Base-by-base conservation (phyloP, 2,888 invertebrate species). In the Stictocephala bisonia region DNA sequence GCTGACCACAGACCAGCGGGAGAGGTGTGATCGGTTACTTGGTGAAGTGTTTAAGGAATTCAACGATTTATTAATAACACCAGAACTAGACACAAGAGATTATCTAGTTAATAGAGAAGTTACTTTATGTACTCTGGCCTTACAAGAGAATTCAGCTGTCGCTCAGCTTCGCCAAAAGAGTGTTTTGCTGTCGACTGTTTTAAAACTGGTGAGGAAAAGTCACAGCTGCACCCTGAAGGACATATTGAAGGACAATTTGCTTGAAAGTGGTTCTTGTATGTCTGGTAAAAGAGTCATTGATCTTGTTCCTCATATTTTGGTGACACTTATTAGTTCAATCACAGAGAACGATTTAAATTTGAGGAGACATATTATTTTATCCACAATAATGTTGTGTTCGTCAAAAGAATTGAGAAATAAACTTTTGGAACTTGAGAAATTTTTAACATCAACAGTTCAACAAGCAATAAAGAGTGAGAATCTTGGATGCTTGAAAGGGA, bases 1-100 rank as follows among this genome's bases (percentile, higher is more conserved):
- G 7, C 77, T 82, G 7, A 79, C 78, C 3, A 86, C 87, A 72
- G 84, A 85, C 2, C 80, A 81, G 48, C 86, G 83, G 74, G 83
- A 85, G 48, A 85, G 88, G 9, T 80, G 88, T 2, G 84, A 85
- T 3, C 84, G 85, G 75, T 85, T 87, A 78, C 86, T 88, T 79
- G 85, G 86, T 41, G 82, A 85, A 51, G 85, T 85, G 84, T 82
- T 85, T 2, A 84, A 83, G 72, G 80, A 82, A 2, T 80, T 85
- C 56, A 81, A 83, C 20, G 77, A 80, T 68, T 75, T 81, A 77
- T 79, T 83, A 73, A 74, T 80, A 15, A 18, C 51, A 11, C 22
- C 9, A 13, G 18, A 58, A 9, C 35, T 70, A 9, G 70, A 40
- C 7, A 18, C 70, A 3, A 41, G 50, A 9, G 80, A 81, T 67